Conservation (phyloP, 2,113 vertebrate species). For the Phylloscopus trochiloides region DNA sequence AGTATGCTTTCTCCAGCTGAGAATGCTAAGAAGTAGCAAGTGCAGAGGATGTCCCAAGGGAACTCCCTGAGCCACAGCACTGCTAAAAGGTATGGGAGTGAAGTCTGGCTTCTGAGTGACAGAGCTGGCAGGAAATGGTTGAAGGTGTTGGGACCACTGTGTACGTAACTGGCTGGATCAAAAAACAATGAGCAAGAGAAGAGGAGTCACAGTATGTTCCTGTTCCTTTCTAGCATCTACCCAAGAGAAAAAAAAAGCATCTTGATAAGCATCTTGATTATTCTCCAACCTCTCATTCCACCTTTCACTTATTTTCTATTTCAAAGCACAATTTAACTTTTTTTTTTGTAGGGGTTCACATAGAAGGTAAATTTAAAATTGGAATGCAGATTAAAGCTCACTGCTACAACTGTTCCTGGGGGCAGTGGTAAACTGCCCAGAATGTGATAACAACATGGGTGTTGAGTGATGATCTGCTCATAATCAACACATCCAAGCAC, state of each 20-base stretch:
- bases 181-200: not conserved
- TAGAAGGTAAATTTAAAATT: slow-evolving; percentile 67
- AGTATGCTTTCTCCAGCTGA: not conserved
- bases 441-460: slow-evolving; percentile 52
- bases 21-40: not conserved
- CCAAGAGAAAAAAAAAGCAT: not conserved
- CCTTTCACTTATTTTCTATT: not conserved
- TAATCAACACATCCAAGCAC: slow-evolving; percentile 34
- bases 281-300: not conserved
- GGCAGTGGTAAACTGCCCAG: slow-evolving; percentile 53
- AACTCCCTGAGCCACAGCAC: not conserved
- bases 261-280: not conserved
- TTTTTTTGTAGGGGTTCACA: slow-evolving; percentile 34
- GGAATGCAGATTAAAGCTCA: slow-evolving; percentile 56
- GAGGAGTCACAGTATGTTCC: not conserved
- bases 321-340: not conserved
- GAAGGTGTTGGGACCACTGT: not conserved
- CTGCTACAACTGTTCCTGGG: slow-evolving; percentile 47
- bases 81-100: not conserved
- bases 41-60: not conserved
- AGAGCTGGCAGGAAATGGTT: not conserved
- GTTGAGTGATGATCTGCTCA: slow-evolving; percentile 62
- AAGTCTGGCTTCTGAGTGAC: not conserved
- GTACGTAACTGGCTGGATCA: not conserved
- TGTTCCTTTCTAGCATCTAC: not conserved